Base-by-base conservation (phyloP, 2,113 vertebrate genomes). In the Cisticola juncidis region DNA sequence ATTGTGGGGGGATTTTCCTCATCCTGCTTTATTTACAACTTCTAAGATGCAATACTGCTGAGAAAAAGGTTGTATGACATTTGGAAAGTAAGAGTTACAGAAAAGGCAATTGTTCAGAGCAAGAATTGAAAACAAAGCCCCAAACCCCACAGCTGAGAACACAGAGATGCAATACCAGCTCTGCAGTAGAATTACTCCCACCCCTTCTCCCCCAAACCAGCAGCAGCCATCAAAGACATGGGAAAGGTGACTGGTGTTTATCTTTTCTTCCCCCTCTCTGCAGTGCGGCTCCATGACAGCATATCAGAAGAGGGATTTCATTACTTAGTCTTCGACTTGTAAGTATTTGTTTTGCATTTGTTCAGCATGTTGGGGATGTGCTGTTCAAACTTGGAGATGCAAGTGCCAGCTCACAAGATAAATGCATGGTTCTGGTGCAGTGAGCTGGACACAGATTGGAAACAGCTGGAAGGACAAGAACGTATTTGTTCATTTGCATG, bases 241-340 rank as follows among this genome's bases (percentile, higher is more conserved):
- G 33, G 70, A 85, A 89, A 72, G 53, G 77, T 85, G 64, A 93
- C 91, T 31, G 44, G 18, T 94, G 81, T 79, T 93, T 77, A 15
- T 77, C 29, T 80, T 48, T 70, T 57, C 66, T 72, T 70, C 47
- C 72, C 81, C 85, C 53, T 94, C 81, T 95, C 94, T 82, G 68
- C 64, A 99, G 98, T 99, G 95, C 97, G 98, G 79, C 98, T 99
- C 91, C 98, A 99, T 91, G 98, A 99, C 97, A 99, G 98, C 98
- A 99, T 99, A 98, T 99, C 98, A 35, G 98, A 99, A 96, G 98
- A 99, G 96, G 98, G 98, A 91, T 98, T 98, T 92, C 98, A 99
- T 97, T 99, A 99, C 97, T 97, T 99, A 98, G 98, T 99, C 96
- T 99, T 99, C 95, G 98, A 99, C 96, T 97, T 99, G 98, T 99